These are phyloP conservation scores for Schizothorax lantsangensis DNA, from an alignment of 2,797 vertebrate species.

Conservation along the genomic window DNA sequence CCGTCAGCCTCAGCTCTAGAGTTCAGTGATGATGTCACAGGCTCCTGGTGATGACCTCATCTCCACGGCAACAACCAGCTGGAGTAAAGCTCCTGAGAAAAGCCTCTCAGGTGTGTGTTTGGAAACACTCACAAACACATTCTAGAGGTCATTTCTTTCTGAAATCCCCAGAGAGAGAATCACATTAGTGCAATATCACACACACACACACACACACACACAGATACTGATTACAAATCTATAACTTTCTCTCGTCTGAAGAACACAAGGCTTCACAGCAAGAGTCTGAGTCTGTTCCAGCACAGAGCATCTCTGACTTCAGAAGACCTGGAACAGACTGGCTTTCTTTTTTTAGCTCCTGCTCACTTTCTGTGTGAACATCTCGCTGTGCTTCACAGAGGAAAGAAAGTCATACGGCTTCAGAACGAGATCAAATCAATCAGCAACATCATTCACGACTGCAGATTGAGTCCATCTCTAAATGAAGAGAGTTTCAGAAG, in stretches of 20 bases:
- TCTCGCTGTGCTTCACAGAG: neutral
- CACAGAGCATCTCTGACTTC: neutral
- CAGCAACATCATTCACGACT: too few relatives aligned
- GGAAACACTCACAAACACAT: conserved; percentile 58
- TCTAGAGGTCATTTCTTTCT: conserved; percentile 66
- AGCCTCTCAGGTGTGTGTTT: conserved; percentile 10
- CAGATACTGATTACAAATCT: neutral
- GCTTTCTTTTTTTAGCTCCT: neutral
- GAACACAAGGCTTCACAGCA: too few relatives aligned
- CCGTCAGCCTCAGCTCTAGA: neutral
- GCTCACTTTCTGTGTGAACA: neutral
- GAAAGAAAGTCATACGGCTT: neutral
- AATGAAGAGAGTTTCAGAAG: neutral
- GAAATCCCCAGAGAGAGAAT: conserved; percentile 25
- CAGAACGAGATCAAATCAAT: neutral
- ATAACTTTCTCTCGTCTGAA: neutral
- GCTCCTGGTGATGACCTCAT: conserved; percentile 9
- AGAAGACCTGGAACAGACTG: neutral
- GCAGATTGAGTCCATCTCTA: too few relatives aligned
- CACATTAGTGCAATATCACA: neutral
- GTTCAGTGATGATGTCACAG: neutral
- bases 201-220: neutral
- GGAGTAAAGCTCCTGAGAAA: neutral
- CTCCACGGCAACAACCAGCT: neutral
- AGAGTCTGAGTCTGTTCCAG: neutral